Evolutionary conservation across 2,797 vertebrate species (phyloP).

Genomic region (Tragopan temminckii): DNA sequence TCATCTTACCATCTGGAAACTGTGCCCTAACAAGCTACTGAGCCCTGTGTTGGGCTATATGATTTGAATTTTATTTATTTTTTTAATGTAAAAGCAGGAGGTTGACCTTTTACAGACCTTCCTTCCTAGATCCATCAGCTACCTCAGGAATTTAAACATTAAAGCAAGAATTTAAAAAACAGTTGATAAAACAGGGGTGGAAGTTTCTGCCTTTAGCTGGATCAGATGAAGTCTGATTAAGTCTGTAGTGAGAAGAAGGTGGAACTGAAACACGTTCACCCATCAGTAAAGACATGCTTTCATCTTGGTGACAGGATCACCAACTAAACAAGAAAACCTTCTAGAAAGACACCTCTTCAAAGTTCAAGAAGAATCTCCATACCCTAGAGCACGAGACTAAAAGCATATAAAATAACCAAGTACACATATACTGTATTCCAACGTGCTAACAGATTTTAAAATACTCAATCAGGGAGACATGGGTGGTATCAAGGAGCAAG

Average conservation of each 20-base stretch:
- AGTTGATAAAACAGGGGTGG: accelerated
- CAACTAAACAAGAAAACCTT: not conserved
- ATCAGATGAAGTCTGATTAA: not conserved
- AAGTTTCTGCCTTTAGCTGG: not conserved
- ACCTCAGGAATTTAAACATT: not conserved
- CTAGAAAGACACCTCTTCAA: not conserved
- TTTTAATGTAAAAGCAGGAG: not conserved
- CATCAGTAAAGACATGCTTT: not conserved
- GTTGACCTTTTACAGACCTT: not conserved
- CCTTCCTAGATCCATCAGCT: not conserved
- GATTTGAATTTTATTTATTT: not conserved
- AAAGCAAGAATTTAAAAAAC: not conserved
- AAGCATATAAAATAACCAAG: not conserved
- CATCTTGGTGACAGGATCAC: not conserved
- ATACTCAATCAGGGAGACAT: not conserved
- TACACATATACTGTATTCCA: not conserved
- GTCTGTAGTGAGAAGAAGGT: not conserved
- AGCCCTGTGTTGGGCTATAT: not conserved
- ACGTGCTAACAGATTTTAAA: not conserved
- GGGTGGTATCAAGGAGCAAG: not conserved
- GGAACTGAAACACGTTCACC: not conserved
- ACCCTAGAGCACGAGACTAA: not conserved
- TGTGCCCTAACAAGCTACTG: not conserved
- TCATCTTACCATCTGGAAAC: not conserved
- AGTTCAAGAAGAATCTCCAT: not conserved